Conservation (phyloP, 30 jellyfish, hydroid and myxozoan species). For the Cassiopea andromeda region DNA sequence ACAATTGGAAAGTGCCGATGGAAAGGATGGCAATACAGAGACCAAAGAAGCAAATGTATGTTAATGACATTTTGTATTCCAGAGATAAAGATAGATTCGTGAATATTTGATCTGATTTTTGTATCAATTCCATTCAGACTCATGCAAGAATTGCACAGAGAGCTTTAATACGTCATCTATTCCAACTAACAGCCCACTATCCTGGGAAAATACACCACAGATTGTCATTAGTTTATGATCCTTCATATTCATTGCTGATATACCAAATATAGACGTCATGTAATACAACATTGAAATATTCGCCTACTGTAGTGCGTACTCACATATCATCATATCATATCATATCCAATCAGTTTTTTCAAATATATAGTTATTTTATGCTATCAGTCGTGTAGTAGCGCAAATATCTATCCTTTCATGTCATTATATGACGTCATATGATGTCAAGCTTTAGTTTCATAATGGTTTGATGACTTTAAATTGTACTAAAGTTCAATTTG, state of each 20-base stretch:
- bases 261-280: no score
- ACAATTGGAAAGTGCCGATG: constrained; percentile 50
- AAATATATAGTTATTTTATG: not conserved
- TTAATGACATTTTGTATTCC: not conserved
- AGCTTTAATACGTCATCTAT: no score
- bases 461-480: no score
- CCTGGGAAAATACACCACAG: no score
- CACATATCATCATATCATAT: not conserved
- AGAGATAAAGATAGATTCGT: not conserved
- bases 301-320: not conserved
- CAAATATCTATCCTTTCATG: not conserved
- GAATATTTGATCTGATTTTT: not conserved
- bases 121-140: no score
- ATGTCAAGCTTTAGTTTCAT: no score
- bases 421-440: not conserved
- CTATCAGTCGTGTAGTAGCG: not conserved
- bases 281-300: no score
- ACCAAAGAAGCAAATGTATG: constrained; percentile 37
- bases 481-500: no score
- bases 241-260: no score
- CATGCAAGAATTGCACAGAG: not conserved
- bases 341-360: not conserved
- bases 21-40: constrained; percentile 9
- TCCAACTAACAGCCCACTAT: no score
- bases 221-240: no score